Evolutionary conservation across 2,888 invertebrate genomes (phyloP).

Genomic region (Disparrhopalites patrizii): DNA sequence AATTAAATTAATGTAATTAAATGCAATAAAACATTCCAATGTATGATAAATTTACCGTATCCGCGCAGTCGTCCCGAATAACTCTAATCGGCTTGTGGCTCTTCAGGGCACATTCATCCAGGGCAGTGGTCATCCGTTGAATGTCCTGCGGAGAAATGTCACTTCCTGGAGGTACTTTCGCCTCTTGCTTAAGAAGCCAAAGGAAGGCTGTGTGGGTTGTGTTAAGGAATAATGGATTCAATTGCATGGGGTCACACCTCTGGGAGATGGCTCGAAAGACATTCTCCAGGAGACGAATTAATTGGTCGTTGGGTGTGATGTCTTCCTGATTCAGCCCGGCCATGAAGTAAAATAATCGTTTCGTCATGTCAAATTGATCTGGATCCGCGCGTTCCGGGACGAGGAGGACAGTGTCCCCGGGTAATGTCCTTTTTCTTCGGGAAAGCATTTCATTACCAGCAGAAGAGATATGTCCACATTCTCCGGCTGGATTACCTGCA

Average conservation of each 20-base stretch:
- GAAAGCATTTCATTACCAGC: background rate
- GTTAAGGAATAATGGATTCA: constrained; percentile 32
- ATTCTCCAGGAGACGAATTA: constrained; percentile 29
- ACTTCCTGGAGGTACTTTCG: constrained; percentile 13
- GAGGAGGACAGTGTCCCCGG: constrained; percentile 19
- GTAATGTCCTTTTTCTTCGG: constrained; percentile 21
- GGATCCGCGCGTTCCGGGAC: constrained; percentile 9
- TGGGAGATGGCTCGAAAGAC: constrained; percentile 28
- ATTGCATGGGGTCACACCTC: constrained; percentile 36
- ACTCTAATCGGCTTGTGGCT: constrained; percentile 11
- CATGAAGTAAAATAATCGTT: constrained; percentile 38
- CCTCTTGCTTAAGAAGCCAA: constrained; percentile 38
- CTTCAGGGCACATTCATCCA: constrained; percentile 4
- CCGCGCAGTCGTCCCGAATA: constrained; percentile 6
- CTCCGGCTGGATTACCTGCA: no score
- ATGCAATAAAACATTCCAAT: background rate
- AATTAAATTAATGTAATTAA: background rate
- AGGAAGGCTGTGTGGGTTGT: constrained; percentile 33
- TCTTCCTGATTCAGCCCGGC: constrained; percentile 32
- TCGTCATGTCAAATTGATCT: constrained; percentile 35
- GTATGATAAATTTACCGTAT: background rate
- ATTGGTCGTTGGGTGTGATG: constrained; percentile 32
- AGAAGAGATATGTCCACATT: no score
- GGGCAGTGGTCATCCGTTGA: background rate
- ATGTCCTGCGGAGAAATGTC: constrained; percentile 29